Evolutionary conservation across 2,888 invertebrate species (phyloP), one percentile per base, ranked within the genome.

Genomic region (Physocephala rufipes): DNA sequence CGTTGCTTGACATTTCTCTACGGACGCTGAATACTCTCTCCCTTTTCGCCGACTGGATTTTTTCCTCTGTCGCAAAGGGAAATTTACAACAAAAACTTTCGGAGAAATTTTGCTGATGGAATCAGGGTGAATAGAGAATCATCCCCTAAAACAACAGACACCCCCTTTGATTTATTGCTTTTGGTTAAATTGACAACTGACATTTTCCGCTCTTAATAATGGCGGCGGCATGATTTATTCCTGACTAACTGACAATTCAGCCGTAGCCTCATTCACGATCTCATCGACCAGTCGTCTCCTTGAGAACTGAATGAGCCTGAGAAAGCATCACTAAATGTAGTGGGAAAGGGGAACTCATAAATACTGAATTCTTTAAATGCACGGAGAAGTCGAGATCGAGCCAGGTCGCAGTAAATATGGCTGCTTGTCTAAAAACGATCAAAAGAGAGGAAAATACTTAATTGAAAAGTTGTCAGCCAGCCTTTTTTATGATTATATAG

Each of bases 241-340:
- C 62, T 75, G 76, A 79, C 77, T 76, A 78, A 79, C 77, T 76
- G 79, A 79, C 79, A 78, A 73, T 74, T 71, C 43, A 55, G 67
- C 68, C 45, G 21, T 45, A 45, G 55, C 24, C 55, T n/a, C n/a
- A n/a, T n/a, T n/a, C n/a, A 61, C 19, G 36, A 21, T 21, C 51
- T 28, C 26, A 19, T 63, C 70, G 70, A 55, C 66, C 66, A 71
- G 66, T 66, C 65, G n/a, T n/a, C n/a, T n/a, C n/a, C n/a, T n/a
- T n/a, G n/a, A 62, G 26, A 66, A 51, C 71, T 26, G 63, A 49
- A 36, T 15, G 19, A 51, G 5, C 9, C 36, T 12, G 15, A 12
- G 58, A 24, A 24, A 9, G 51, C n/a, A 30, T 13, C 16, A 45
- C 26, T 43, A 19, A 58, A 24, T 21, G 55, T 19, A 55, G 70